A percentile compares a stretch with the other conserved stretches of the same genome.
These are phyloP conservation scores for Hippopotamus amphibius DNA, from an alignment of 2,113 vertebrate genomes.

Conservation along the genomic window DNA sequence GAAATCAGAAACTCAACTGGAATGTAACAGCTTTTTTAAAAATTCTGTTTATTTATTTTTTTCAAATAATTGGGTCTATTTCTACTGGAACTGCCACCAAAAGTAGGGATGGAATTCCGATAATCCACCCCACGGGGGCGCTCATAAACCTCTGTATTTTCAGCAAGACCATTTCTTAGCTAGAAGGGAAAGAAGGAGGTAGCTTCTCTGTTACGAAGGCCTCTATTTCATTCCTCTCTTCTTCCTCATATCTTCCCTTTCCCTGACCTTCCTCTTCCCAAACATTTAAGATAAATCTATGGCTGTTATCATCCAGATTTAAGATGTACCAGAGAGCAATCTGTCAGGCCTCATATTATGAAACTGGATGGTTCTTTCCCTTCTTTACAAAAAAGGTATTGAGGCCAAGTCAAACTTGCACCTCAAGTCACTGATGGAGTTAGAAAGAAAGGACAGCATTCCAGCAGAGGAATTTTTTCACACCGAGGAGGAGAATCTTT, in stretches of 20 bases:
- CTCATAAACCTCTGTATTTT: conserved; percentile 23
- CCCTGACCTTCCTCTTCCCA: neutral
- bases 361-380: neutral
- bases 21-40: conserved; percentile 31
- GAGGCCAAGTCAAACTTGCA: neutral
- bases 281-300: neutral
- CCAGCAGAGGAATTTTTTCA: neutral
- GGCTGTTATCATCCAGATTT: neutral
- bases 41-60: neutral
- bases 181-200: neutral
- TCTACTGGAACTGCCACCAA: neutral
- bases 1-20: neutral
- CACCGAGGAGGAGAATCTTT: neutral
- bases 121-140: neutral
- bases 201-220: neutral
- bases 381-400: conserved; percentile 1
- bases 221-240: neutral
- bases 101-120: neutral
- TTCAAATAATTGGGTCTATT: neutral
- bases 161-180: neutral
- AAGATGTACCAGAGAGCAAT: neutral
- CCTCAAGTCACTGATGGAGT: neutral
- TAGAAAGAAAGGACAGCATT: neutral
- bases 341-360: neutral
- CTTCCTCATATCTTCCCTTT: neutral